Percentiles rank a stretch among this genome's conserved stretches.
These are phyloP conservation scores for Drepana falcataria DNA, from an alignment of 2,888 invertebrate species.

Conservation along the genomic window DNA sequence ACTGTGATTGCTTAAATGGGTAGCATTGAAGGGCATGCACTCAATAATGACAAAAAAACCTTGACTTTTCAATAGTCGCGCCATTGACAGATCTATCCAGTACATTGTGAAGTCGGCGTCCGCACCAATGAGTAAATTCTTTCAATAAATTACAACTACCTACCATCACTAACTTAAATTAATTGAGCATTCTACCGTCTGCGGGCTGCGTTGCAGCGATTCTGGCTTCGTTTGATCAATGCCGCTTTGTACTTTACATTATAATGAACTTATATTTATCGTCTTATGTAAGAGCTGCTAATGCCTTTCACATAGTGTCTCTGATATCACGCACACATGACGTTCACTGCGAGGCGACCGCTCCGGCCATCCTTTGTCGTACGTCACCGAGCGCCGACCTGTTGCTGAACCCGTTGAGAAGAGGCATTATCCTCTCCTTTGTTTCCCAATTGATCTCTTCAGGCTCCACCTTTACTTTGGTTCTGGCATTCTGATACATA, in stretches of 20 bases:
- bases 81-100: slow-evolving; percentile 17
- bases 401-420: slow-evolving; percentile 67
- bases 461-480: slow-evolving; percentile 43
- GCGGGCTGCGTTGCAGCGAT: slow-evolving; percentile 10
- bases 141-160: slow-evolving; percentile 43
- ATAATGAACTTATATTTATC: too few relatives aligned
- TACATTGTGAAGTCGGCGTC: slow-evolving; percentile 13
- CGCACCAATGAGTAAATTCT: slow-evolving; percentile 11
- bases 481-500: slow-evolving; percentile 32
- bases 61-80: slow-evolving; percentile 13
- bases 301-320: slow-evolving; percentile 4
- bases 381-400: slow-evolving; percentile 60
- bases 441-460: slow-evolving; percentile 42
- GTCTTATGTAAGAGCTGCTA: neutral
- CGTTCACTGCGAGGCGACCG: slow-evolving; percentile 66
- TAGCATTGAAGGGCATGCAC: neutral
- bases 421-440: slow-evolving; percentile 56
- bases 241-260: slow-evolving; percentile 21
- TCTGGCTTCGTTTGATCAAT: slow-evolving; percentile 16
- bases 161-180: slow-evolving; percentile 28
- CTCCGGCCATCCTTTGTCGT: slow-evolving; percentile 67
- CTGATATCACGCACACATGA: neutral
- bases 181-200: slow-evolving; percentile 50
- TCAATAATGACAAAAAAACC: too few relatives aligned
- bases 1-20: too few relatives aligned